Evolutionary conservation across 1,140 invertebrate species (phyloP), one percentile per base, ranked within the genome.

Genomic region (Trichomalopsis sarcophagae): DNA sequence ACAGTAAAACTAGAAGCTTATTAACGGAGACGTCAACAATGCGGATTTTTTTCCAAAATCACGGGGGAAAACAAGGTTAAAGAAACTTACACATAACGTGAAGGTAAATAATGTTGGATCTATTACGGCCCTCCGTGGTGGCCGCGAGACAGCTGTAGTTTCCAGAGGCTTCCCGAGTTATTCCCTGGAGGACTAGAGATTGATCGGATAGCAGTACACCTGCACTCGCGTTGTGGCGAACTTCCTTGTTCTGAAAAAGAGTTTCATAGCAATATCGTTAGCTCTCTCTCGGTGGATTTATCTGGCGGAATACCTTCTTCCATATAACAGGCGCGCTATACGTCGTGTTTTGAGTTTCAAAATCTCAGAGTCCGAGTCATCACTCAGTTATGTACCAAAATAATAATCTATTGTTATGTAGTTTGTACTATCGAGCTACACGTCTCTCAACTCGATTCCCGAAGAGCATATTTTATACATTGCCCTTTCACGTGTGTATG

Each of bases 1-100:
- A 36, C 33, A 36, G 5, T 36, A 6, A 27, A 27, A 27, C 27
- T 27, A 3, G 33, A 36, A 36, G 33, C 33, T 36, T 36, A 36
- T 36, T 6, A 36, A 36, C 33, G 33, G 33, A 36, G 33, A 36
- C 33, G 5, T 6, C 5, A 44, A 44, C 40, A 9, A 44, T 44
- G 40, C 40, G 10, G 27, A 27, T 27, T 27, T 27, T 44, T 10
- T 9, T 9, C 7, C 6, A 44, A 10, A 44, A 44, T 44, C 1
- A 9, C 6, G 6, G 1, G 69, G 17, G 11, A 78, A 40, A 68
- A 68, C 0, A 80, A n/a, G 3, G 33, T 76, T 0, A 50, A 62
- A 27, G 27, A 75, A 89, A 95, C 95, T 95, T 91, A 95, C 95
- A 95, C 94, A 95, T 94, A 79, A 95, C 94, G 86, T 94, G 91